Conservation (phyloP, 2,113 vertebrate species). For the Toxotes chatareus region DNA sequence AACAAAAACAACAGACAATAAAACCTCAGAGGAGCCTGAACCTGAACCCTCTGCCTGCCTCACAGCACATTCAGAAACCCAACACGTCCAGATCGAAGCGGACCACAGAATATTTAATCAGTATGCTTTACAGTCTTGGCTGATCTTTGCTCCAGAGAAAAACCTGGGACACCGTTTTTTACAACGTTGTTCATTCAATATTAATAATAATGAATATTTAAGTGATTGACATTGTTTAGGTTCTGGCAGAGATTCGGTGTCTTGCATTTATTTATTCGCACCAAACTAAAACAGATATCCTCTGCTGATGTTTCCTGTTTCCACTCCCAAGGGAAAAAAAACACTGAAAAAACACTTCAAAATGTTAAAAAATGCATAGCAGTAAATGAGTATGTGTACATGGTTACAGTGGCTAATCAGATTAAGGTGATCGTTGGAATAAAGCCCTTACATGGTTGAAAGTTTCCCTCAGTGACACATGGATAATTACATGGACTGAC, state of each 20-base stretch:
- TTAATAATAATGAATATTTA: neutral
- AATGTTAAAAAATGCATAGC: slow-evolving; percentile 74
- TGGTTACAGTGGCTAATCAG: slow-evolving; percentile 50
- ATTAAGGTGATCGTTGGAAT: slow-evolving; percentile 50
- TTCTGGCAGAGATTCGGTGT: neutral
- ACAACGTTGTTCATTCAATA: slow-evolving; percentile 15
- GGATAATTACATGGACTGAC: slow-evolving; percentile 6
- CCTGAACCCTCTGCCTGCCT: slow-evolving; percentile 42
- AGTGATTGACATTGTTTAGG: slow-evolving; percentile 4
- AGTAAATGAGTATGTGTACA: slow-evolving; percentile 49
- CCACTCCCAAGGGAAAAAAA: neutral
- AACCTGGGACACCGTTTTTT: neutral
- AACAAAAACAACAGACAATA: slow-evolving; percentile 43
- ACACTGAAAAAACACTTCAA: slow-evolving; percentile 7
- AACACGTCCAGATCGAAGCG: slow-evolving; percentile 5
- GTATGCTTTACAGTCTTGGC: slow-evolving; percentile 1
- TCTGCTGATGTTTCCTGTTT: slow-evolving; percentile 41
- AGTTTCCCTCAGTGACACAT: slow-evolving; percentile 25
- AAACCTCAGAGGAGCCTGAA: slow-evolving; percentile 45
- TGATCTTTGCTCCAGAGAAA: slow-evolving; percentile 2
- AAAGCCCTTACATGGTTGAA: slow-evolving; percentile 72
- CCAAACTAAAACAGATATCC: neutral
- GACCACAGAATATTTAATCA: slow-evolving; percentile 36
- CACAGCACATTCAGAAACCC: slow-evolving; percentile 49
- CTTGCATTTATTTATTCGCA: neutral